These are phyloP conservation scores for Peromyscus polionotus DNA, from an alignment of 2,113 vertebrate genomes.

Conservation along the genomic window DNA sequence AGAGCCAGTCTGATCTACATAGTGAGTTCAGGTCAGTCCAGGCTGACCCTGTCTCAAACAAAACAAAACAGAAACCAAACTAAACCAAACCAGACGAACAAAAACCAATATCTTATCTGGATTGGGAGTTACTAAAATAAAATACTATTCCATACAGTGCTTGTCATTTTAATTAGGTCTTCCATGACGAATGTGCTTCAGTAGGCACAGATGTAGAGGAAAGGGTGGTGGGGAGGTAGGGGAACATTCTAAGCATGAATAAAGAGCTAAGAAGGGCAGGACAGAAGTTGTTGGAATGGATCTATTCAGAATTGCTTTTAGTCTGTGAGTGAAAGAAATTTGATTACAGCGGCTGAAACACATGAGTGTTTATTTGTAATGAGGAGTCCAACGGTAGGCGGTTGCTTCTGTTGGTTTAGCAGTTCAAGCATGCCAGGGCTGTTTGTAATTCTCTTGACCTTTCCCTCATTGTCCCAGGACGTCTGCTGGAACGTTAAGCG, in stretches of 20 bases:
- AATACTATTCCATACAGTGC: neutral
- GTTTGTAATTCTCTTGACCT: constrained; percentile 75
- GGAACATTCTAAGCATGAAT: neutral
- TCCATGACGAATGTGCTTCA: neutral
- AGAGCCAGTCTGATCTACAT: neutral
- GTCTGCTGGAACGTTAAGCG: constrained; percentile 56
- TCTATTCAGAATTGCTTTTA: constrained; percentile 25
- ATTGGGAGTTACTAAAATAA: constrained; percentile 26
- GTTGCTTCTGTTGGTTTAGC: constrained; percentile 71
- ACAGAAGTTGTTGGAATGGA: constrained; percentile 53
- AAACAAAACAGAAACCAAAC: neutral
- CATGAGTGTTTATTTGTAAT: constrained; percentile 70
- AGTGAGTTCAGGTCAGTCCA: neutral
- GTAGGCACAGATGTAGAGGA: neutral
- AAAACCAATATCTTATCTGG: neutral
- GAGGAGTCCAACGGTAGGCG: constrained; percentile 69
- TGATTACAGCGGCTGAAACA: constrained; percentile 59
- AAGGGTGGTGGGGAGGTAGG: neutral
- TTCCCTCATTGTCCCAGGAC: constrained; percentile 35
- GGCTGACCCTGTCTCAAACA: neutral
- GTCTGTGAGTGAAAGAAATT: constrained; percentile 43
- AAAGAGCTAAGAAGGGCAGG: neutral
- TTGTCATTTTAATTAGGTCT: neutral
- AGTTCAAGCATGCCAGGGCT: constrained; percentile 67
- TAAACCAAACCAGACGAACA: neutral